Conservation (phyloP, 2,888 invertebrate genomes). For the Thera britannica region DNA sequence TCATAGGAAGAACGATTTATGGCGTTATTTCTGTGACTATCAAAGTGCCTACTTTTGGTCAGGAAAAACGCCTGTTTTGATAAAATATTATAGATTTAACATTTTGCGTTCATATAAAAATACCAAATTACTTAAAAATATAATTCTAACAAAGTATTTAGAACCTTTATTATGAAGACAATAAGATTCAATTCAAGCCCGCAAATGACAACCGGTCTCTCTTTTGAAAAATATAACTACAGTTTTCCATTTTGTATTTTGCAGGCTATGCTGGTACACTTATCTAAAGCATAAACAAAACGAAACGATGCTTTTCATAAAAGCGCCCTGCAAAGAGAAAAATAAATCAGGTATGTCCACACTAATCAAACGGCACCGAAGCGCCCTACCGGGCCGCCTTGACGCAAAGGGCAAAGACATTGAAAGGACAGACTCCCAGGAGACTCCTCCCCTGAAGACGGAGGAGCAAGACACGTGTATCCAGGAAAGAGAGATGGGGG, state of each 20-base stretch:
- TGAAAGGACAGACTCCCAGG: constrained; percentile 88
- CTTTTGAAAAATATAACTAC: too few relatives aligned
- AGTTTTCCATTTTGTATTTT: too few relatives aligned
- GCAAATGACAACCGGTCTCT: too few relatives aligned
- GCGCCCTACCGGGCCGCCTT: constrained; percentile 79
- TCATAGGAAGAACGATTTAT: constrained; percentile 53
- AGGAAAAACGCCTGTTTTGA: neutral
- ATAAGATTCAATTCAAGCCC: too few relatives aligned
- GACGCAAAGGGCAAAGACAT: constrained; percentile 85
- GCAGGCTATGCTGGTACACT: too few relatives aligned
- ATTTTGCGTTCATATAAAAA: neutral
- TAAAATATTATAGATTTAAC: neutral
- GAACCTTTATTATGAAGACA: too few relatives aligned
- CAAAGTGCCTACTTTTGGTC: neutral
- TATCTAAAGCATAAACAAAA: neutral
- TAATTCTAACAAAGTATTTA: too few relatives aligned
- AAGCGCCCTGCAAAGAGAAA: constrained; percentile 29
- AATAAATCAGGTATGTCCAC: constrained; percentile 62
- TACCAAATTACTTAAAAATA: too few relatives aligned
- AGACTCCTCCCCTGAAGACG: constrained; percentile 85
- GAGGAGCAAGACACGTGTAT: constrained; percentile 67
- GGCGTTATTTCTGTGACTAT: constrained; percentile 32
- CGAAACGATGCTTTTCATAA: neutral
- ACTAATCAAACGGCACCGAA: constrained; percentile 59
- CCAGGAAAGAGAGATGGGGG: constrained; percentile 57